phyloP scores from a whole-genome alignment of 30 jellyfish, hydroid and myxozoan species.

The Aurelia aurita complex sp. Pacific region DNA sequence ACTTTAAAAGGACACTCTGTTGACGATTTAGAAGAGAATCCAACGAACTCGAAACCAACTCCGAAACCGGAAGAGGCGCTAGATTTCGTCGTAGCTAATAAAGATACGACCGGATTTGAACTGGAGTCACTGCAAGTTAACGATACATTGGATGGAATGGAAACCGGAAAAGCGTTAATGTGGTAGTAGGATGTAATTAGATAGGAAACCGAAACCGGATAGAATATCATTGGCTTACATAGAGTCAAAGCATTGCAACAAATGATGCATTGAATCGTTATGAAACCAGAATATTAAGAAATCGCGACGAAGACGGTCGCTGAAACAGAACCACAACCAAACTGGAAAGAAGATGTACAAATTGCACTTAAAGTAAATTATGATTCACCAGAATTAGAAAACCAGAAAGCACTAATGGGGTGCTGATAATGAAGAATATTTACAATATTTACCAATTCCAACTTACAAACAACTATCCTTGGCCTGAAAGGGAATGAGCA shows the following conservation, averaged over 20 bases:
- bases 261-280: not conserved
- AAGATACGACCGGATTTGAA: slow-evolving; percentile 67
- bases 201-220: not conserved
- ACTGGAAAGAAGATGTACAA: too few relatives aligned
- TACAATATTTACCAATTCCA: too few relatives aligned
- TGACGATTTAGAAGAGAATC: slow-evolving; percentile 32
- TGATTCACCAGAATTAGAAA: too few relatives aligned
- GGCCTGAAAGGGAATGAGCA: too few relatives aligned
- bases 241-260: too few relatives aligned
- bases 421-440: too few relatives aligned
- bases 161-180: slow-evolving; percentile 79
- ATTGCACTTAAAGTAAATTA: too few relatives aligned
- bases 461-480: too few relatives aligned
- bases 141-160: slow-evolving; percentile 31
- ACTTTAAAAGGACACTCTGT: slow-evolving; percentile 76
- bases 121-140: slow-evolving; percentile 50
- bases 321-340: too few relatives aligned
- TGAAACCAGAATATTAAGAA: not conserved
- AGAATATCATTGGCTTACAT: too few relatives aligned
- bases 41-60: slow-evolving; percentile 22
- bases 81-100: slow-evolving; percentile 57
- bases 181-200: not conserved
- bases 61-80: slow-evolving; percentile 67
- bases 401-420: too few relatives aligned
- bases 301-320: too few relatives aligned